These are phyloP conservation scores for Lasioglossum albipes DNA, from an alignment of 1,140 invertebrate species.

Conservation along the genomic window DNA sequence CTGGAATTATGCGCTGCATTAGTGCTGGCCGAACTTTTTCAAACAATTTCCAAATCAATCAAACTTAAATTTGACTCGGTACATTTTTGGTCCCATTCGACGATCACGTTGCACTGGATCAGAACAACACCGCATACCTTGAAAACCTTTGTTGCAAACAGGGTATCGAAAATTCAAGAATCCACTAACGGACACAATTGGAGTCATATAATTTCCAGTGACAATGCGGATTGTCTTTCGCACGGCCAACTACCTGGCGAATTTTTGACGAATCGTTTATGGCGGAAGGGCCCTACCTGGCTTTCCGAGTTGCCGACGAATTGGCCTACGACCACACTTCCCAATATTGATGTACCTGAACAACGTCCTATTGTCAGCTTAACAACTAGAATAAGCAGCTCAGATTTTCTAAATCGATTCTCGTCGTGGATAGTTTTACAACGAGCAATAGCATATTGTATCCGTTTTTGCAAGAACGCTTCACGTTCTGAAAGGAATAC, in stretches of 20 bases:
- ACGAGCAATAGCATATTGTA: too few relatives aligned
- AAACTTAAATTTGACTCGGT: neutral
- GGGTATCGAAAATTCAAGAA: slow-evolving; percentile 70
- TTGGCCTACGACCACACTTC: too few relatives aligned
- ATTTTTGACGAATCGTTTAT: too few relatives aligned
- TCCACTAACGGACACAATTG: slow-evolving; percentile 50
- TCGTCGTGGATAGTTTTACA: too few relatives aligned
- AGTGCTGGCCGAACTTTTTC: neutral
- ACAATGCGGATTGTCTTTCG: slow-evolving; percentile 72
- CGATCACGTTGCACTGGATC: slow-evolving; percentile 60
- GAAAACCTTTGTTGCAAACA: slow-evolving; percentile 68
- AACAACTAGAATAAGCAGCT: too few relatives aligned
- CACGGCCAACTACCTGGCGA: slow-evolving; percentile 54
- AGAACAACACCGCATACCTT: slow-evolving; percentile 43
- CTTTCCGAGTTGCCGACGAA: too few relatives aligned
- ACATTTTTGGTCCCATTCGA: slow-evolving; percentile 36
- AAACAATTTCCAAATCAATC: neutral
- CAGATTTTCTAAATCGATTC: too few relatives aligned
- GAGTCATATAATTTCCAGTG: slow-evolving; percentile 65
- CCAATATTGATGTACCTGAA: too few relatives aligned
- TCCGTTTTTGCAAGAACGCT: too few relatives aligned
- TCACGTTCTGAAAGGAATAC: too few relatives aligned
- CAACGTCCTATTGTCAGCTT: too few relatives aligned
- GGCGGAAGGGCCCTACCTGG: too few relatives aligned
- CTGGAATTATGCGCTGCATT: neutral